phyloP scores from a whole-genome alignment of 2,888 invertebrate genomes.

The Sinotaia quadrata region DNA sequence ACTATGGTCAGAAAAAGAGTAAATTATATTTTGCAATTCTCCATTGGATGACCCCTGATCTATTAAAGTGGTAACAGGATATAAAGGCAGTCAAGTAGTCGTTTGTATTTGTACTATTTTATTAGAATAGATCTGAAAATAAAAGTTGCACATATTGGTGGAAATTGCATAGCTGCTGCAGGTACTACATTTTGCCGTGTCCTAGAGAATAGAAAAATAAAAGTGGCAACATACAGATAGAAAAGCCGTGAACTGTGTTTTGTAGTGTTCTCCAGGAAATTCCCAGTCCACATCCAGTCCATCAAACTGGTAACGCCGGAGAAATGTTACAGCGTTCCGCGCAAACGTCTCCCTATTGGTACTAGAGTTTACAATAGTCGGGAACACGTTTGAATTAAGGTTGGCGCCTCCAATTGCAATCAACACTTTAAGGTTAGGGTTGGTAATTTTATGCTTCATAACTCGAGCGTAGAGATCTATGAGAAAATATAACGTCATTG shows the following conservation, averaged over 20 bases:
- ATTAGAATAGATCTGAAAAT: too few relatives aligned
- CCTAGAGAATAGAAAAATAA: too few relatives aligned
- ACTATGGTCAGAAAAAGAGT: too few relatives aligned
- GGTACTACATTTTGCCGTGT: too few relatives aligned
- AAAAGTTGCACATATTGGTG: too few relatives aligned
- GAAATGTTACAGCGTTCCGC: slow-evolving; percentile 10
- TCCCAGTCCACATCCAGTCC: slow-evolving; percentile 27
- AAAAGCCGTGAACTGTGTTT: not conserved
- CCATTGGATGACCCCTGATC: too few relatives aligned
- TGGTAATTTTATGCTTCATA: not conserved
- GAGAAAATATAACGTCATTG: too few relatives aligned
- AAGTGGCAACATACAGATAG: not conserved
- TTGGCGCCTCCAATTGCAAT: slow-evolving; percentile 14
- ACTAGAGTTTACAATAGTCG: not conserved
- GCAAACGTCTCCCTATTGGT: slow-evolving; percentile 20
- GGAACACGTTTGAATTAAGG: not conserved
- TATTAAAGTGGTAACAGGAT: too few relatives aligned
- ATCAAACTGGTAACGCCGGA: slow-evolving; percentile 3
- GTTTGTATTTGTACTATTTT: too few relatives aligned
- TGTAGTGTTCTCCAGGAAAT: slow-evolving; percentile 3
- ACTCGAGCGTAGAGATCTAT: not conserved
- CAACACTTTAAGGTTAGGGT: slow-evolving; percentile 8
- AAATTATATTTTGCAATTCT: too few relatives aligned
- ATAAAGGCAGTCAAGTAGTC: too few relatives aligned
- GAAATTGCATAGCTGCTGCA: too few relatives aligned